Base-by-base conservation (phyloP, 1,140 invertebrate genomes). In the Riptortus pedestris region DNA sequence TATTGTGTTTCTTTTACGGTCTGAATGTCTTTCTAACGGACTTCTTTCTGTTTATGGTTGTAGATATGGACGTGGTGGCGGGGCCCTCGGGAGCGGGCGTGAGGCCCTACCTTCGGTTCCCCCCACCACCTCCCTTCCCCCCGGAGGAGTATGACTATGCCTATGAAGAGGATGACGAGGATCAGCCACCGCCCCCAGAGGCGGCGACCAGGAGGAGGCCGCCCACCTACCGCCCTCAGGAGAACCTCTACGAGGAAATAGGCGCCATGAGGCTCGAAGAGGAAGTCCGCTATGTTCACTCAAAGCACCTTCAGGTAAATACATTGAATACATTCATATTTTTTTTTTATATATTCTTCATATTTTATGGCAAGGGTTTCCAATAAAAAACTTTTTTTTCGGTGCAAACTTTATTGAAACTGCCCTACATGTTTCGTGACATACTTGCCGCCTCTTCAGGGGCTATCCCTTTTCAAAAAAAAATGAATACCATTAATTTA, bases 241-340 rank as follows among this genome's bases (percentile, higher is more conserved):
- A 91, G 76, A 91, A 91, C 73, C 90, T 91, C 71, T 91, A 91
- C 72, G 88, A 91, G 76, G 88, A 91, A 78, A 90, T 91, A 69
- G 85, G 76, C 0, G 84, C 81, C 67, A 78, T 86, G 18, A 81
- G 88, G 11, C 86, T 88, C 71, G 87, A 91, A 72, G 90, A 93
- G 76, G 90, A 93, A 76, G 83, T 91, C 79, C 61, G 70, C 62
- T 72, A 72, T 62, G 71, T 72, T 1, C 71, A 72, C 57, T 69
- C 70, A 1, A 68, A 69, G 59, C 70, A 72, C 65, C 63, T 71
- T 24, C 71, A 72, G 67, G 68, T 67, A 7, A 18, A 24, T 57
- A 29, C 18, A 11, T 18, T 38, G 7, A 9, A 38, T 38, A 38
- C 16, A 9, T 9, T 38, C 33, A 38, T 38, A 9, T 9, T 38